Percentiles rank a stretch among this genome's conserved stretches.
Evolutionary conservation across 2,888 invertebrate genomes (phyloP).

Genomic region (Temnothorax rugatulus): DNA sequence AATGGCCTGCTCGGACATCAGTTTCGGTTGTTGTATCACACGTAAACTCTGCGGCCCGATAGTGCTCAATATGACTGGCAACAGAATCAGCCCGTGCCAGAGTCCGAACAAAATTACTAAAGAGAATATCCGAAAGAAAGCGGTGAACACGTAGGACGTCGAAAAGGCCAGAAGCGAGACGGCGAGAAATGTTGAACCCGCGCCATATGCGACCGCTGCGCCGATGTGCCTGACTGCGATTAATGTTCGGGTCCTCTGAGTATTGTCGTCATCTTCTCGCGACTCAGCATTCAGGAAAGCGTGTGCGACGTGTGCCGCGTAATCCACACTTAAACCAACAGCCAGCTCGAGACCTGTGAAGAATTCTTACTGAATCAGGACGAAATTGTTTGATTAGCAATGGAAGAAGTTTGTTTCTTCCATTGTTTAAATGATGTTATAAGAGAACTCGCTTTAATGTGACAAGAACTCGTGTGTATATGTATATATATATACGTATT

Average conservation of each 20-base stretch:
- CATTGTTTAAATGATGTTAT: neutral
- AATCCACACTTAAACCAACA: conserved; percentile 94
- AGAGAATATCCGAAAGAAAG: conserved; percentile 93
- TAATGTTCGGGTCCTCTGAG: conserved; percentile 87
- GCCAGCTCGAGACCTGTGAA: conserved; percentile 89
- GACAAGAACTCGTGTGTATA: neutral
- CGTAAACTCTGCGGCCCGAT: conserved; percentile 88
- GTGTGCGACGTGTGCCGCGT: conserved; percentile 93
- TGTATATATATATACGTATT: neutral
- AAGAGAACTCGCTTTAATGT: neutral
- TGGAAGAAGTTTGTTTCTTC: neutral
- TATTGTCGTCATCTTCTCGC: conserved; percentile 85
- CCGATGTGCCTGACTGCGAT: conserved; percentile 91
- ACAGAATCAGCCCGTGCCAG: conserved; percentile 91
- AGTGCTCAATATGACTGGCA: conserved; percentile 92
- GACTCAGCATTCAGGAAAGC: conserved; percentile 90
- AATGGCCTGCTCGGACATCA: conserved; percentile 24
- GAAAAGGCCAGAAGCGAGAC: conserved; percentile 91
- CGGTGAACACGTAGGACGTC: conserved; percentile 91
- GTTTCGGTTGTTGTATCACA: neutral
- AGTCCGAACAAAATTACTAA: conserved; percentile 92
- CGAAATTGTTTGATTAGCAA: neutral
- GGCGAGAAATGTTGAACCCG: conserved; percentile 92
- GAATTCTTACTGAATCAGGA: neutral
- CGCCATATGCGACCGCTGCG: conserved; percentile 92